A percentile compares a stretch with the other conserved stretches of the same genome.
phyloP scores from a whole-genome alignment of 2,888 invertebrate genomes.

The Torymus tubicola region DNA sequence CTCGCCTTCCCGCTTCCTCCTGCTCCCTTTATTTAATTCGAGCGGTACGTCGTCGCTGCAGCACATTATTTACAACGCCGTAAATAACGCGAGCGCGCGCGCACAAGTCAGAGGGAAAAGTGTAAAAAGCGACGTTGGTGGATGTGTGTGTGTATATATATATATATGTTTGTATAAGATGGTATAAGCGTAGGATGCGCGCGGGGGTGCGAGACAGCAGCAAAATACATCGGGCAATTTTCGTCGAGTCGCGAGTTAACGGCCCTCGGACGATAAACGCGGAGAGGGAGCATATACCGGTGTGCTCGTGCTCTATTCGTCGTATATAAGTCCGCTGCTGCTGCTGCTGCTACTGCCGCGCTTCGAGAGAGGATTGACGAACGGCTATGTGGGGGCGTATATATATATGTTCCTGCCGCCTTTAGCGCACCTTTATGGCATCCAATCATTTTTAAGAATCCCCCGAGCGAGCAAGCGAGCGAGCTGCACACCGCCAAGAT shows the following conservation, averaged over 20 bases:
- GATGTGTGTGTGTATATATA: no score
- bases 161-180: no score
- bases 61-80: constrained; percentile 6
- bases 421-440: constrained; percentile 60
- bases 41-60: no score
- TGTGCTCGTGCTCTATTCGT: constrained; percentile 22
- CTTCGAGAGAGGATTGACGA: constrained; percentile 29
- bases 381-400: not conserved
- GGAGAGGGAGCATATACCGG: constrained; percentile 9
- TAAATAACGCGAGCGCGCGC: not conserved
- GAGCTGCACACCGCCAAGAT: constrained; percentile 40
- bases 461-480: constrained; percentile 54
- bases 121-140: no score
- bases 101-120: not conserved
- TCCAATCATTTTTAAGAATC: constrained; percentile 68
- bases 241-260: constrained; percentile 44
- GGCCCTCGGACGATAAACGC: constrained; percentile 47
- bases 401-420: not conserved
- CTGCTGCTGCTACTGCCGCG: no score
- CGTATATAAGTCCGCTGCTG: constrained; percentile 16
- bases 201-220: constrained; percentile 4
- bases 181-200: no score
- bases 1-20: not conserved
- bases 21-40: not conserved
- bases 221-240: constrained; percentile 49